phyloP scores from a whole-genome alignment of 2,888 invertebrate species.

The Unio pictorum region DNA sequence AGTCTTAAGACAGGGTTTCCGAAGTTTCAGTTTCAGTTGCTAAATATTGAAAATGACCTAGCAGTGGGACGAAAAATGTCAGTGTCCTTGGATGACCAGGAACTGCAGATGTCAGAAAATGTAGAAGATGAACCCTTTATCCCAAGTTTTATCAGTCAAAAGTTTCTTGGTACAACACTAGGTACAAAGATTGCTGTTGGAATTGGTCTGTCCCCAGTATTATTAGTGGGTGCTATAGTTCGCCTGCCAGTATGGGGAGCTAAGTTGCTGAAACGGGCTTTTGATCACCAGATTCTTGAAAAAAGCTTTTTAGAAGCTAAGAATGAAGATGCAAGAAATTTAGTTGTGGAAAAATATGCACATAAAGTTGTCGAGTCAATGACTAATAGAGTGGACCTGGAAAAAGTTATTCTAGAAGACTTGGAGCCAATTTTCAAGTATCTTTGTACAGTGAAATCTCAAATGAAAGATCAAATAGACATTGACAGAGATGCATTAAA shows the following conservation, averaged over 20 bases:
- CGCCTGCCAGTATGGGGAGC: conserved; percentile 46
- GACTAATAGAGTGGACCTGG: conserved; percentile 28
- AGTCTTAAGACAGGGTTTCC: conserved; percentile 43
- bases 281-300: conserved; percentile 28
- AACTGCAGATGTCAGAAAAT: conserved; percentile 6
- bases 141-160: conserved; percentile 26
- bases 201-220: conserved; percentile 48
- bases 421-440: conserved; percentile 29
- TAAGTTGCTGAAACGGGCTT: conserved; percentile 30
- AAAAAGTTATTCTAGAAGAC: conserved; percentile 30
- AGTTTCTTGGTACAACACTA: conserved; percentile 26
- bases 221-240: conserved; percentile 41
- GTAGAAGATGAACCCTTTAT: conserved; percentile 27
- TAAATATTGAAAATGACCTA: conserved; percentile 39
- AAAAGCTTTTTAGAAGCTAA: conserved; percentile 26
- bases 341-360: conserved; percentile 36
- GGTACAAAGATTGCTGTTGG: conserved; percentile 42
- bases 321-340: conserved; percentile 19
- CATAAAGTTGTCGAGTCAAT: conserved; percentile 24
- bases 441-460: conserved; percentile 25
- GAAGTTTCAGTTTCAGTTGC: conserved; percentile 43
- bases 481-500: conserved; percentile 30
- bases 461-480: conserved; percentile 29
- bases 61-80: conserved; percentile 11
- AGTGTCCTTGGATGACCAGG: conserved; percentile 1